Base-by-base conservation (phyloP, 2,113 vertebrate species). In the Oreocharis arfaki region DNA sequence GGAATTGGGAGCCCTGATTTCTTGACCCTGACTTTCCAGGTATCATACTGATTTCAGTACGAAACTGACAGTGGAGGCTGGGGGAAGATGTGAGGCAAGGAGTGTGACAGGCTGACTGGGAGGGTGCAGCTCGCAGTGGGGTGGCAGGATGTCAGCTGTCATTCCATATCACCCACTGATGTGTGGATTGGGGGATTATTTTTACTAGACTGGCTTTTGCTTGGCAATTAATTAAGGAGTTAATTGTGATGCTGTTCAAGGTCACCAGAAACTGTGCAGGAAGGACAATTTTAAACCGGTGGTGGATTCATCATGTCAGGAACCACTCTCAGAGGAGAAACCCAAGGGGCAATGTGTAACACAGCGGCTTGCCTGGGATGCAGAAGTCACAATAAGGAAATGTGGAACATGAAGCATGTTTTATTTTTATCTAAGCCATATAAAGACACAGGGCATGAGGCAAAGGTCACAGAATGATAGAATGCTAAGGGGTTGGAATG, bases 361-460 rank as follows among this genome's bases (percentile, higher is more conserved):
- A 0, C 26, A 19, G 7, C 2, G 5, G 14, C 27, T 33, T 21
- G 28, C 44, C 33, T 22, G 27, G 39, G 14, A 52, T 37, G 47
- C 37, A 18, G n/a, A 23, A 35, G 3, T 28, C 28, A 44, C 13
- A 10, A 30, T 0, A 59, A 10, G 8, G 24, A 89, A 89, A 52
- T 3, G 11, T 28, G 13, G 13, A 47, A 35, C 22, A 20, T 1
- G 2, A 46, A 33, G 3, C 0, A 0, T 13, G 20, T 23, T 53
- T 79, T 28, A 11, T 3, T 67, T 79, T 59, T 50, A 75, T 59
- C 52, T 33, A 41, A 59, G 13, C 7, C 46, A 15, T 35, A 32
- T 7, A 22, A 61, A 70, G 16, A 28, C 6, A 16, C 0, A 3
- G 14, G 11, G 5, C 8, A 33, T 4, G n/a, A 82, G 19, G 26